Evolutionary conservation across 2,797 vertebrate species (phyloP).

Genomic region (Parambassis ranga): DNA sequence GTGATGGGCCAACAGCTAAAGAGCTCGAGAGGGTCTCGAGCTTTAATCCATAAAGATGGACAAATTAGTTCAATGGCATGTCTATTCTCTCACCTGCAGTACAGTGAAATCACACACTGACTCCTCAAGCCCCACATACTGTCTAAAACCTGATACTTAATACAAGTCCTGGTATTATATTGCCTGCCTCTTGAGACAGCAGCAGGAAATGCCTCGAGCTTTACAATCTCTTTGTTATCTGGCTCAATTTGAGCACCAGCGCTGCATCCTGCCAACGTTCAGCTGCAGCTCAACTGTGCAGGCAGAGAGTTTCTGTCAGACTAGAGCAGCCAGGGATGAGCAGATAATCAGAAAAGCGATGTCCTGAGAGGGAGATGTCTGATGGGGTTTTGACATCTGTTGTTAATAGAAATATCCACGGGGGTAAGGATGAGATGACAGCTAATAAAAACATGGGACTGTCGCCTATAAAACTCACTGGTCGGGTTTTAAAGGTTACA

Average conservation of each 20-base stretch:
- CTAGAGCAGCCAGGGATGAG: neutral
- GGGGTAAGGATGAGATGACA: neutral
- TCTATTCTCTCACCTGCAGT: slow-evolving; percentile 37
- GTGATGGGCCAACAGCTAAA: neutral
- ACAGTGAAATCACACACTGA: slow-evolving; percentile 39
- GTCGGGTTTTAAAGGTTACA: neutral
- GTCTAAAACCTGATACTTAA: slow-evolving; percentile 46
- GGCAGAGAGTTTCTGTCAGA: slow-evolving; percentile 8
- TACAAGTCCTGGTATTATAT: slow-evolving; percentile 40
- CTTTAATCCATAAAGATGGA: slow-evolving; percentile 23
- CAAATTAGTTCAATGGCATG: slow-evolving; percentile 19
- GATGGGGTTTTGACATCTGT: slow-evolving; percentile 12
- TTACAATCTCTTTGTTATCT: slow-evolving; percentile 79
- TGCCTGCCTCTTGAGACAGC: slow-evolving; percentile 63
- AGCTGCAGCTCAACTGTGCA: slow-evolving; percentile 24
- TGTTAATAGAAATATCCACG: slow-evolving; percentile 16
- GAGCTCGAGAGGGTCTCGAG: neutral
- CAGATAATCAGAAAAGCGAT: neutral
- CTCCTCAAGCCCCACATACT: slow-evolving; percentile 31
- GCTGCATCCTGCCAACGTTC: slow-evolving; percentile 62
- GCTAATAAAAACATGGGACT: neutral
- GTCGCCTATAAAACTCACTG: neutral
- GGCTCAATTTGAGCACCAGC: slow-evolving; percentile 58
- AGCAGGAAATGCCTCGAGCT: slow-evolving; percentile 80
- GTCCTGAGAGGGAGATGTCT: slow-evolving; percentile 9